Base-by-base conservation (phyloP, 2,797 vertebrate species). In the Amniataba percoides region DNA sequence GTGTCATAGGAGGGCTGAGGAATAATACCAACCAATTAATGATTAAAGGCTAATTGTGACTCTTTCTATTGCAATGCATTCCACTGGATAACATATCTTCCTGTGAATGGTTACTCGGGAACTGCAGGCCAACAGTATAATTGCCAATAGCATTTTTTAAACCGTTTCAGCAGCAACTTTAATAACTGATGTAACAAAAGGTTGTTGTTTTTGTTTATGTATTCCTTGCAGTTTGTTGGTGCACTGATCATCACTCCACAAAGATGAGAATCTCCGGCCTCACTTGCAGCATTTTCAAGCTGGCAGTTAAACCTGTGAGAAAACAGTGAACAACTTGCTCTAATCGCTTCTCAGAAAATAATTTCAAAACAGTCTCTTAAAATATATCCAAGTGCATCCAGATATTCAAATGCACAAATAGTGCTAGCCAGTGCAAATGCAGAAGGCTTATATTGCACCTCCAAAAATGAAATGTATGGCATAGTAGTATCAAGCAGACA, bases 111-210 rank as follows among this genome's bases (percentile, higher is more conserved):
- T 19, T 65, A 16, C 13, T 16, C 63, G 43, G 3, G 42, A 66
- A 40, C 68, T 57, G 23, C 14, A 65, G 12, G 14, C 15, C 31
- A 48, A 6, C 39, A 10, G 19, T 31, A 1, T 1, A 64, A 46
- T 48, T 51, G 7, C 16, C 13, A 73, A 10, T 46, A 39, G 6
- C 18, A 5, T 42, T 49, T 53, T 62, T 43, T 18, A 25, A 25
- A 72, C 25, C 46, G 15, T 71, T 74, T 64, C 23, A 72, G 25
- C 13, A 19, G 21, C 36, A 12, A 55, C 18, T 61, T 81, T 48
- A 72, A 15, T 43, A 34, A 6, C n/a, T 52, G 31, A 78, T 42
- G 6, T 48, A 74, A 53, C 19, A 63, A 48, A 59, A 52, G 31
- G 18, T 25, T 36, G 36, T 31, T 27, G 19, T 55, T 34, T 56